Evolutionary conservation across 2,797 vertebrate genomes (phyloP).

Genomic region (Ceyx erithaca): DNA sequence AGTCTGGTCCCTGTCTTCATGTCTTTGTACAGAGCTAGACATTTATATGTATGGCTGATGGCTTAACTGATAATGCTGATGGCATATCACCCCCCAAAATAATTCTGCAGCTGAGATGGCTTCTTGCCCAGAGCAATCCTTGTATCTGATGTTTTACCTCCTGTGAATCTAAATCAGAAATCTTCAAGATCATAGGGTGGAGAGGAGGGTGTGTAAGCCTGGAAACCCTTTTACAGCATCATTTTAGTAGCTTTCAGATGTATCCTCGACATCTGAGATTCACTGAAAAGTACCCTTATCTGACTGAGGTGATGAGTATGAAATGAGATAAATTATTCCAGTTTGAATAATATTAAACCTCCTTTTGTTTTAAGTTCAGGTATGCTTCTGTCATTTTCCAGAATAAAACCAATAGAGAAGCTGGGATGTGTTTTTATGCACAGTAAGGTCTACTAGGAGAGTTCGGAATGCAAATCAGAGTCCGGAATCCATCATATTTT

Average conservation of each 20-base stretch:
- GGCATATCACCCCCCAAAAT: constrained; percentile 14
- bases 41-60: constrained; percentile 38
- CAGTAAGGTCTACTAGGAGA: background rate
- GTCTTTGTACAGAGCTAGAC: background rate
- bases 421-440: background rate
- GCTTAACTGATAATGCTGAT: constrained; percentile 40
- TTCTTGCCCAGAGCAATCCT: constrained; percentile 4
- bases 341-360: background rate
- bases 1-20: background rate
- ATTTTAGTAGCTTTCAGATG: background rate
- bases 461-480: constrained; percentile 5
- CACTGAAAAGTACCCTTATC: background rate
- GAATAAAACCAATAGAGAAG: background rate
- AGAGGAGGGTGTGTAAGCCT: background rate
- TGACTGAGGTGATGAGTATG: background rate
- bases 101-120: constrained; percentile 17
- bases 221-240: background rate
- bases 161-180: constrained; percentile 29
- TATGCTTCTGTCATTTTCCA: background rate
- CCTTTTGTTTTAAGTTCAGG: background rate
- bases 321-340: background rate
- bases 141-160: constrained; percentile 26
- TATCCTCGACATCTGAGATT: background rate
- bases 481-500: background rate
- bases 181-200: background rate